Evolutionary conservation across 2,888 invertebrate species (phyloP), one percentile per base, ranked within the genome.

Genomic region (Lithodes maja): DNA sequence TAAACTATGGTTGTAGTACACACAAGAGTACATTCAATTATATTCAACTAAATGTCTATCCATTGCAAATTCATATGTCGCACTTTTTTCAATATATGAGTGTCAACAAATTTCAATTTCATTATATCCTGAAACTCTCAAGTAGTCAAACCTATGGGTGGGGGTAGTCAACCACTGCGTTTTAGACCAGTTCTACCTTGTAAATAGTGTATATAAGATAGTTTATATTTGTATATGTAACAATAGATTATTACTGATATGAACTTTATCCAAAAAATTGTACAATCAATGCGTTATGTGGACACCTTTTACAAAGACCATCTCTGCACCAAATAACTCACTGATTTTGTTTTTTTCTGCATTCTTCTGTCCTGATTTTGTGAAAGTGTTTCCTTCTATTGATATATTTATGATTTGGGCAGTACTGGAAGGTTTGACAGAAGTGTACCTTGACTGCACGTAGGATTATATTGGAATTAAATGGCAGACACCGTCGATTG

Each of bases 191-290:
- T 89, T 85, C 87, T 86, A 81, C 82, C 85, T 77, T 89, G 89
- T 89, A 89, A 71, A 89, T 89, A 89, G 54, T 89, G 89, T 89
- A 89, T 49, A 89, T 89, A 89, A 89, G 85, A 89, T 89, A 89
- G 89, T 89, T 89, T 89, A 89, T 89, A 89, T 89, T 89, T 89
- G 89, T 89, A 89, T 89, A 89, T 86, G 89, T 89, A 89, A 82
- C 78, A 77, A 89, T 89, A 89, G 89, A 89, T 86, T 85, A 79
- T 86, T 85, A 89, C 85, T 85, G 85, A 80, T 82, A 85, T 81
- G 81, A 85, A 89, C 80, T 81, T 88, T 88, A 81, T 85, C 74
- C 85, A 84, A 80, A 85, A 89, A 89, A 81, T 89, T 89, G 88
- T 89, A 89, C 88, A 89, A 89, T 85, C 85, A 85, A 75, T 80